phyloP scores from a whole-genome alignment of 2,888 invertebrate genomes.

The Leucophenga montana region DNA sequence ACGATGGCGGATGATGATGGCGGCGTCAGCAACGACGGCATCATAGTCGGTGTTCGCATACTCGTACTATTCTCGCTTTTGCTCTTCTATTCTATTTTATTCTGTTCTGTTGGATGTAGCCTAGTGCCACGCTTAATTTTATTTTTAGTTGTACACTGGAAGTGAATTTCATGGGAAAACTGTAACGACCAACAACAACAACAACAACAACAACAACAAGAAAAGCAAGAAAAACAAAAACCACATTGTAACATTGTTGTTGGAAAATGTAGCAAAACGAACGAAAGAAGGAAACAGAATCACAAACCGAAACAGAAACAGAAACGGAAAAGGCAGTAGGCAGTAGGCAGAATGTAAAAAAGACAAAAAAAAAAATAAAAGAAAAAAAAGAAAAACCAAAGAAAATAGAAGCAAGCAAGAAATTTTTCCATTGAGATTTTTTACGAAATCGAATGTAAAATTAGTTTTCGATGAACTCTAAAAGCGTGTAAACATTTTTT shows the following conservation, averaged over 20 bases:
- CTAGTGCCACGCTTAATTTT: constrained; percentile 62
- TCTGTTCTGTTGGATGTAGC: background rate
- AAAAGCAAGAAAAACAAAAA: constrained; percentile 37
- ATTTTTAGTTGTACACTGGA: constrained; percentile 65
- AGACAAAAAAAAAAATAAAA: constrained; percentile 61
- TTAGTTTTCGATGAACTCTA: constrained; percentile 73
- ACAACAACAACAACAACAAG: too few relatives aligned
- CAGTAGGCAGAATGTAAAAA: too few relatives aligned
- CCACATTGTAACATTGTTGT: constrained; percentile 62
- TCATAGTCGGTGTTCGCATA: background rate
- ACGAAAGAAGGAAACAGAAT: background rate
- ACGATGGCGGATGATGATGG: too few relatives aligned
- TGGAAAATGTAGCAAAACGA: constrained; percentile 45
- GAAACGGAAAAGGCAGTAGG: constrained; percentile 34
- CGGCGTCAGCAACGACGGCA: too few relatives aligned
- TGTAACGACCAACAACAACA: constrained; percentile 39
- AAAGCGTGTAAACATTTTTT: constrained; percentile 64
- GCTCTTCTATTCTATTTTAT: too few relatives aligned
- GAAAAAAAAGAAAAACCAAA: background rate
- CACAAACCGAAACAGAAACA: constrained; percentile 28
- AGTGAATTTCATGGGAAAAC: constrained; percentile 55
- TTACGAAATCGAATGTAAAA: constrained; percentile 70
- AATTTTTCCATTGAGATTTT: constrained; percentile 65
- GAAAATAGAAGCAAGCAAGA: constrained; percentile 18
- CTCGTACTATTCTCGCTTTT: too few relatives aligned